Evolutionary conservation across 2,113 vertebrate species (phyloP).

Genomic region (Rhabdomys dilectus): DNA sequence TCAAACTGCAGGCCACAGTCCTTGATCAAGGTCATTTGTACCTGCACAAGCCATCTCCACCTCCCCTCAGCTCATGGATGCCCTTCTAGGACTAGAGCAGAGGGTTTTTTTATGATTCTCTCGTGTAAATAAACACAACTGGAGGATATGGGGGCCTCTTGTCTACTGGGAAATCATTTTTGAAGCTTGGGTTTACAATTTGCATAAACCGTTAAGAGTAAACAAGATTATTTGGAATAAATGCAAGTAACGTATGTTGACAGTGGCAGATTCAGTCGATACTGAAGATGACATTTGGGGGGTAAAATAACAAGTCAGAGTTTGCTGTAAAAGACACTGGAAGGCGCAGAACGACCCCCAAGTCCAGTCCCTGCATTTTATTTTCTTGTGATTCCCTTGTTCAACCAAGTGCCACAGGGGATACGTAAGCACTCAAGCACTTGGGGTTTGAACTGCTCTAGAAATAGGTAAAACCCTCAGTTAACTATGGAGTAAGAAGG

Average conservation of each 20-base stretch:
- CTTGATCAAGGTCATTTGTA: conserved; percentile 51
- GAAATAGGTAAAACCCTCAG: conserved; percentile 63
- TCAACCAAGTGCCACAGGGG: conserved; percentile 84
- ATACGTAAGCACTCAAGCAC: conserved; percentile 65
- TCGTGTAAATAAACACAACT: conserved; percentile 74
- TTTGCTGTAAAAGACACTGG: conserved; percentile 80
- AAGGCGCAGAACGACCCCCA: conserved; percentile 87
- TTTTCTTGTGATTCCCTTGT: conserved; percentile 74
- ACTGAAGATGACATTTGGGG: conserved; percentile 60
- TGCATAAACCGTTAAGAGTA: conserved; percentile 85
- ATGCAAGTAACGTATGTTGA: conserved; percentile 72
- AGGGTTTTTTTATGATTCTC: conserved; percentile 68
- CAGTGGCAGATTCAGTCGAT: conserved; percentile 59
- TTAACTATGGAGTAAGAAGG: conserved; percentile 71
- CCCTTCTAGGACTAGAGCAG: conserved; percentile 74
- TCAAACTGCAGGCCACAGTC: conserved; percentile 58
- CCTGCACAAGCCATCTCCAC: conserved; percentile 72
- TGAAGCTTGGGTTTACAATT: conserved; percentile 82
- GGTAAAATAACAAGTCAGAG: conserved; percentile 56
- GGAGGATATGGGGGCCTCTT: conserved; percentile 78
- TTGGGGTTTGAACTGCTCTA: conserved; percentile 67
- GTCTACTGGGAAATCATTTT: conserved; percentile 80
- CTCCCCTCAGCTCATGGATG: conserved; percentile 79
- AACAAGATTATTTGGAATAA: conserved; percentile 83
- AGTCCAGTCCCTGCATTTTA: conserved; percentile 72